Conservation (phyloP, 2,797 vertebrate genomes). For the Periophthalmus magnuspinnatus region DNA sequence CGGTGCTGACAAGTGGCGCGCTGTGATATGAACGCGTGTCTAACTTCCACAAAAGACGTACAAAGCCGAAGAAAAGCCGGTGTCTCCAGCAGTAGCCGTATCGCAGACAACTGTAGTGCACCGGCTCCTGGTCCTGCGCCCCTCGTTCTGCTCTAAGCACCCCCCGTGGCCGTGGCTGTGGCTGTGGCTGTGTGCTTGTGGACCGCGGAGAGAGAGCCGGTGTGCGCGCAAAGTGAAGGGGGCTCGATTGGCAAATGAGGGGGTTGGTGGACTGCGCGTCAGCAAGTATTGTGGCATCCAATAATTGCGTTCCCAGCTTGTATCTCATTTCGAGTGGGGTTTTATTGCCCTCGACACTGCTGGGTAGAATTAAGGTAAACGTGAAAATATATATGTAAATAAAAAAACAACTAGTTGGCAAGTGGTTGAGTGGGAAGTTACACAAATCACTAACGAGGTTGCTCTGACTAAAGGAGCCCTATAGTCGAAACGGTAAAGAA, state of each 20-base stretch:
- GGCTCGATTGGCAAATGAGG: slow-evolving; percentile 56
- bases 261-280: slow-evolving; percentile 53
- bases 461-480: background rate
- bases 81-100: background rate
- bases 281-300: slow-evolving; percentile 44
- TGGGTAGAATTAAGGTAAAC: slow-evolving; percentile 11
- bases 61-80: background rate
- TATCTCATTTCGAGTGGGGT: slow-evolving; percentile 13
- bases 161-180: slow-evolving; percentile 34
- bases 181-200: slow-evolving; percentile 17
- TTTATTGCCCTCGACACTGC: background rate
- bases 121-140: slow-evolving; percentile 19
- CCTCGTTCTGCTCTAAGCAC: slow-evolving; percentile 27
- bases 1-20: background rate
- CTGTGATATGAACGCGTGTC: slow-evolving; percentile 20
- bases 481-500: too few relatives aligned
- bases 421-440: background rate
- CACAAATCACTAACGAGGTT: background rate
- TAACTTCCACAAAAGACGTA: slow-evolving; percentile 49
- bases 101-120: slow-evolving; percentile 14
- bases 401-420: background rate
- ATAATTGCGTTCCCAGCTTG: slow-evolving; percentile 12
- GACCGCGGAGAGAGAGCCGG: slow-evolving; percentile 22
- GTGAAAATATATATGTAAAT: slow-evolving; percentile 11
- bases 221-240: slow-evolving; percentile 45